Evolutionary conservation across 2,113 vertebrate genomes (phyloP), one percentile per base, ranked within the genome.

Genomic region (Grammomys dolichurus): DNA sequence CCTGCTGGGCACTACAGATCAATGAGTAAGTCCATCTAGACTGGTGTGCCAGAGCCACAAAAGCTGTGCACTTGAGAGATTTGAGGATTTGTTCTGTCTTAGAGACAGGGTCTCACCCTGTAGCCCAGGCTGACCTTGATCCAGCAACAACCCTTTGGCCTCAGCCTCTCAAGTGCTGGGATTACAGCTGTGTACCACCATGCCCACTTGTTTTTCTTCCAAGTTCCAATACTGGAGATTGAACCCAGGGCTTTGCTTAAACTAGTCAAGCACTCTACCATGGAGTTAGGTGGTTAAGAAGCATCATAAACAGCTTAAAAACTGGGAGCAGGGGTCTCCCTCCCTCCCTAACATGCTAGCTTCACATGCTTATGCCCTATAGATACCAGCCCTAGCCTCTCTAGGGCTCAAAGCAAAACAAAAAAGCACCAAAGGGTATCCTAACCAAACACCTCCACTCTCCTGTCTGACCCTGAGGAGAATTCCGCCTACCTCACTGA

Each of bases 1-100:
- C 65, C 54, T 10, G 4, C 36, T 6, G 67, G 33, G 43, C 0
- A 3, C 58, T 0, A 0, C 36, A 51, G 1, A n/a, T 16, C 9
- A 19, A 11, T 24, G 31, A 70, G 33, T n/a, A 36, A 26, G 60
- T 1, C 19, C 24, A 26, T 8, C 33, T 22, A 16, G 31, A 12
- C 48, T 17, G 0, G 3, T 2, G 11, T 28, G 31, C 65, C 24
- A 73, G 7, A 17, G 22, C 58, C 36, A 6, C 0, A 11, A 17
- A n/a, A 3, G 65, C 65, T 51, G 9, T 70, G 46, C 46, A 87
- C 65, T 54, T 14, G 60, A 70, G 69, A 73, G 36, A 54, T 40
- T 87, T 88, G 48, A 2, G 33, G 22, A 33, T 65, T 31, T 86
- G 43, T 60, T 84, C 67, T 67, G 10, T 56, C n/a, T 87, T 72